Conservation (phyloP, 2,113 vertebrate species). For the Rafetus swinhoei region DNA sequence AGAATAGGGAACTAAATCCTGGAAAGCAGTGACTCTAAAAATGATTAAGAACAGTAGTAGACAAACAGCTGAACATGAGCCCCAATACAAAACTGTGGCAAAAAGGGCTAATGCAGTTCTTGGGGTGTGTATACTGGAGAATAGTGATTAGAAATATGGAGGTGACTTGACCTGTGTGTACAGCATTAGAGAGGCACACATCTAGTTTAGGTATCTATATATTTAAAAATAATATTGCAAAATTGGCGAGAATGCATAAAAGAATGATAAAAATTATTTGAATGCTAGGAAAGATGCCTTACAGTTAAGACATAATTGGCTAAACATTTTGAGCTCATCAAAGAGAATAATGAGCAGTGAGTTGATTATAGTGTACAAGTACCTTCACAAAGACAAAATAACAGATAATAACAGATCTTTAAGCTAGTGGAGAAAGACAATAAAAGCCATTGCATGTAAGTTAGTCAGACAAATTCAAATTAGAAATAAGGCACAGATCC, state of each 20-base stretch:
- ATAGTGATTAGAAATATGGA: not conserved
- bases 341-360: not conserved
- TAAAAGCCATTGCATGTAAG: no score
- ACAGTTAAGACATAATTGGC: not conserved
- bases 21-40: no score
- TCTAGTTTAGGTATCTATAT: not conserved
- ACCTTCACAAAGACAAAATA: not conserved
- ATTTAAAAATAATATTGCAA: not conserved
- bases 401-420: not conserved
- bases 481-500: no score
- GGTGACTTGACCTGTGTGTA: not conserved
- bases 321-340: not conserved
- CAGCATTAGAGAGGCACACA: not conserved
- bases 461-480: no score
- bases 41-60: not conserved
- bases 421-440: not conserved
- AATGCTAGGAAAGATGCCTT: not conserved
- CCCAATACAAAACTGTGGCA: not conserved
- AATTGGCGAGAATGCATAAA: no score
- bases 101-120: not conserved
- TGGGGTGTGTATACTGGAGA: not conserved
- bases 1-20: no score
- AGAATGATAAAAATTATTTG: not conserved
- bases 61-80: not conserved
- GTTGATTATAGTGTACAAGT: not conserved